Evolutionary conservation across 1,140 invertebrate species (phyloP), one percentile per base, ranked within the genome.

Genomic region (Lanistes nyassanus): DNA sequence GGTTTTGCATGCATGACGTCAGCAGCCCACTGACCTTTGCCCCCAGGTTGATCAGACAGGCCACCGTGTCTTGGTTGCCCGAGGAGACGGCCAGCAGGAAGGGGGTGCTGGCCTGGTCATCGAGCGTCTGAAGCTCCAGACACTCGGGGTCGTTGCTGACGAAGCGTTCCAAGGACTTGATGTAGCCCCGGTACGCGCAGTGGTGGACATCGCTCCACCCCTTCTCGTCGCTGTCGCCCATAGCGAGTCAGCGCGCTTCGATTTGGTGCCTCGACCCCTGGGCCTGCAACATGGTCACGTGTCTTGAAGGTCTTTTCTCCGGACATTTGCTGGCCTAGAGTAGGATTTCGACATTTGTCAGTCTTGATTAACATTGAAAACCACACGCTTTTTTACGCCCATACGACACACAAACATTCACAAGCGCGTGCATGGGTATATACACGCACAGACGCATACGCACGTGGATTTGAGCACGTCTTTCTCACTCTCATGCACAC

Each of bases 161-260:
- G 75, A 88, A 88, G 51, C 83, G 77, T 53, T 87, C 83, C 19
- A 89, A 74, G 11, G 88, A 88, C 74, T 86, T 87, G 26, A 86
- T 69, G 77, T 82, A 88, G 19, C 87, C 87, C 6, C 81, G 74
- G 74, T 83, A 83, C 62, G 86, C 84, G 64, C 87, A 87, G 71
- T 85, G 82, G 76, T 89, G 88, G 56, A 89, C 85, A 68, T 88
- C 85, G 34, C 82, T 84, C 86, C 86, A 88, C 4, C 86, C 88
- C 73, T 80, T 84, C 56, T 86, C 84, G 78, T 89, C 87, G 64
- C 81, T 79, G 29, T 88, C 86, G 31, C 76, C 81, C 83, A 87
- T 83, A n/a, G 66, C 71, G 37, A 39, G 4, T 47, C 13, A 60
- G 23, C 19, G 67, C n/a, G 26, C 34, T 19, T 62, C 31, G 34